Conservation (phyloP, 2,113 vertebrate genomes). For the Regulus satrapa region DNA sequence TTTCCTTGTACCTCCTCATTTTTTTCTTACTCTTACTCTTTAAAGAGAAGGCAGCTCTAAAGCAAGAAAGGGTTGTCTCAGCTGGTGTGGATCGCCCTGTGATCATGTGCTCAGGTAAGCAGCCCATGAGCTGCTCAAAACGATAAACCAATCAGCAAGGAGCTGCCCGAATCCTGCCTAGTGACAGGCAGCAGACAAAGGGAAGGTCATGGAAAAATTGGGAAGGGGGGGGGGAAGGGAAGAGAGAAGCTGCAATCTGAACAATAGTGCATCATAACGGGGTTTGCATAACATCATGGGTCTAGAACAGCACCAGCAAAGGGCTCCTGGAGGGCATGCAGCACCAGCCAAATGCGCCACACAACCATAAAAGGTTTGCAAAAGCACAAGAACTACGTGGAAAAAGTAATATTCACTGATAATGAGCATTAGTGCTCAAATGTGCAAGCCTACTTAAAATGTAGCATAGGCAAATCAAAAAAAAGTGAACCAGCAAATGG, state of each 20-base stretch:
- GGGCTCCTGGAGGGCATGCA: not conserved
- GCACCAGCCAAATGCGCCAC: not conserved
- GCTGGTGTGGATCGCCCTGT: constrained; percentile 34
- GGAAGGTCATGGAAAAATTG: constrained; percentile 47
- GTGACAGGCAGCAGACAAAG: constrained; percentile 68
- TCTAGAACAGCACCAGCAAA: constrained; percentile 60
- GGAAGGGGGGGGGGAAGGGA: not conserved
- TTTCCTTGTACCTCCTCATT: not conserved
- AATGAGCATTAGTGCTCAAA: not conserved
- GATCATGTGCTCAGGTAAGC: constrained; percentile 36
- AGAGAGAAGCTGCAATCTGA: constrained; percentile 2
- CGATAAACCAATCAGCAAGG: constrained; percentile 63
- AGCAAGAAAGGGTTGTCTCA: constrained; percentile 30
- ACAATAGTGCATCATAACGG: not conserved
- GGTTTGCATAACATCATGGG: constrained; percentile 17
- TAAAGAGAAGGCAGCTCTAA: not conserved
- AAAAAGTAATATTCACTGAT: not conserved
- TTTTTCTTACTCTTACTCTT: not conserved
- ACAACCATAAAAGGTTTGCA: not conserved
- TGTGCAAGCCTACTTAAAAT: not conserved
- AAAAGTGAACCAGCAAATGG: not conserved
- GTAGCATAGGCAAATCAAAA: not conserved
- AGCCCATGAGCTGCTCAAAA: constrained; percentile 43
- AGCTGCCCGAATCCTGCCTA: constrained; percentile 66
- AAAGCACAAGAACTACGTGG: not conserved